These are phyloP conservation scores for Actinia equina DNA, from an alignment of 64 coral and sea anemone genomes.

Conservation along the genomic window DNA sequence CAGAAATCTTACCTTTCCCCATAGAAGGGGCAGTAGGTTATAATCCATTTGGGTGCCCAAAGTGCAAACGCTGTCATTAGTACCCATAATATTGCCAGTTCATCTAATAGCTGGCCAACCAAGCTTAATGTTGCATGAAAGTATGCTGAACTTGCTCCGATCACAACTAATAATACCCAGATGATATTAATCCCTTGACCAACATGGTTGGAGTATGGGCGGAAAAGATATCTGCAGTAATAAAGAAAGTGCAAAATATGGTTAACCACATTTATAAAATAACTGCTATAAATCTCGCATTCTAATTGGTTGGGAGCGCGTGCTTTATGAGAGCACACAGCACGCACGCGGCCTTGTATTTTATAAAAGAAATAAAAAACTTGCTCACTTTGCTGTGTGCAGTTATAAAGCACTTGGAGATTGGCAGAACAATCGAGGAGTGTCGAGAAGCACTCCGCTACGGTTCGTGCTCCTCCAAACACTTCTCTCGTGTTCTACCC, in stretches of 20 bases:
- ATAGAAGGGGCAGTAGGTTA: slow-evolving; percentile 46
- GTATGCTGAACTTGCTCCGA: slow-evolving; percentile 89
- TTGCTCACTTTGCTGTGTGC: too few relatives aligned
- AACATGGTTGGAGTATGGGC: slow-evolving; percentile 78
- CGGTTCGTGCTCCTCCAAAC: too few relatives aligned
- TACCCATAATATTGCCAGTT: slow-evolving; percentile 90
- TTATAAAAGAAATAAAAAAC: too few relatives aligned
- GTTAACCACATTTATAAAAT: background rate
- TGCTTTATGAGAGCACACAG: too few relatives aligned
- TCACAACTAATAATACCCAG: slow-evolving; percentile 66
- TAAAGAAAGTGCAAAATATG: too few relatives aligned
- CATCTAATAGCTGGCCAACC: slow-evolving; percentile 90
- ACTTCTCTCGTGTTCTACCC: too few relatives aligned
- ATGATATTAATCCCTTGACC: slow-evolving; percentile 78
- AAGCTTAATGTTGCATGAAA: slow-evolving; percentile 95
- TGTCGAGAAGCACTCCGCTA: too few relatives aligned
- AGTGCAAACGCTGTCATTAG: slow-evolving; percentile 77
- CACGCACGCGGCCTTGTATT: too few relatives aligned
- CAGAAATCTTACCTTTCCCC: slow-evolving; percentile 48
- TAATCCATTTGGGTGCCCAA: slow-evolving; percentile 89
- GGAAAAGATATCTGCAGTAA: slow-evolving; percentile 79
- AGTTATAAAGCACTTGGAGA: too few relatives aligned
- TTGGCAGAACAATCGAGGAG: too few relatives aligned
- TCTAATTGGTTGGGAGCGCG: too few relatives aligned
- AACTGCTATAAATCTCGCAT: too few relatives aligned